Evolutionary conservation across 2,797 vertebrate species (phyloP).

Genomic region (Coregonus suidteri): DNA sequence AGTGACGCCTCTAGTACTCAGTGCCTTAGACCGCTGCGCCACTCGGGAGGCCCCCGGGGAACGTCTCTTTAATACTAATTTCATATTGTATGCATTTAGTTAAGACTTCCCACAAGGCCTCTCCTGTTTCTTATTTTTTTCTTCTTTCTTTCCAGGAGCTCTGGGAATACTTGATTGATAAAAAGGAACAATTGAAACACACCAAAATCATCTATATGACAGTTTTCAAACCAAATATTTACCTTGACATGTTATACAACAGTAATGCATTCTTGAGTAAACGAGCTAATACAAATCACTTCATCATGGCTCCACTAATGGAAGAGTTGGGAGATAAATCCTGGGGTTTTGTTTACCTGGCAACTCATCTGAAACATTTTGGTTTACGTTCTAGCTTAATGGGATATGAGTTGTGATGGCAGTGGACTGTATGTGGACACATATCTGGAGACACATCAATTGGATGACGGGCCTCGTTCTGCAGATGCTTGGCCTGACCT

Average conservation of each 20-base stretch:
- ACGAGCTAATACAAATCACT: not conserved
- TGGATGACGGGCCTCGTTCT: constrained; percentile 38
- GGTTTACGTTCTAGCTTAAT: constrained; percentile 27
- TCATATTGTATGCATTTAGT: not conserved
- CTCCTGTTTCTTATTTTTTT: not conserved
- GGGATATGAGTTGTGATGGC: too few relatives aligned
- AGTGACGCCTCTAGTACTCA: too few relatives aligned
- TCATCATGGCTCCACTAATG: constrained; percentile 7
- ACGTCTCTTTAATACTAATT: constrained; percentile 43
- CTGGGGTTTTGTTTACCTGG: constrained; percentile 18
- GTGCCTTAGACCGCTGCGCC: too few relatives aligned
- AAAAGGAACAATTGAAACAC: too few relatives aligned
- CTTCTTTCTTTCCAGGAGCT: constrained; percentile 7
- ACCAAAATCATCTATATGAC: too few relatives aligned
- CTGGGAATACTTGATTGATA: not conserved
- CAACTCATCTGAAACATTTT: constrained; percentile 2
- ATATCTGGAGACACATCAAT: constrained; percentile 8
- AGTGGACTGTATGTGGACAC: constrained; percentile 20
- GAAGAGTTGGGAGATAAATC: constrained; percentile 16
- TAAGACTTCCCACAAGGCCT: constrained; percentile 6
- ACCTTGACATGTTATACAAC: not conserved
- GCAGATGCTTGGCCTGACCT: constrained; percentile 6
- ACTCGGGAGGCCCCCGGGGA: not conserved
- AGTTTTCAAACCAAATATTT: not conserved
- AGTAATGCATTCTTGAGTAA: too few relatives aligned